Conservation (phyloP, 2,797 vertebrate species). For the Pitangus sulphuratus region DNA sequence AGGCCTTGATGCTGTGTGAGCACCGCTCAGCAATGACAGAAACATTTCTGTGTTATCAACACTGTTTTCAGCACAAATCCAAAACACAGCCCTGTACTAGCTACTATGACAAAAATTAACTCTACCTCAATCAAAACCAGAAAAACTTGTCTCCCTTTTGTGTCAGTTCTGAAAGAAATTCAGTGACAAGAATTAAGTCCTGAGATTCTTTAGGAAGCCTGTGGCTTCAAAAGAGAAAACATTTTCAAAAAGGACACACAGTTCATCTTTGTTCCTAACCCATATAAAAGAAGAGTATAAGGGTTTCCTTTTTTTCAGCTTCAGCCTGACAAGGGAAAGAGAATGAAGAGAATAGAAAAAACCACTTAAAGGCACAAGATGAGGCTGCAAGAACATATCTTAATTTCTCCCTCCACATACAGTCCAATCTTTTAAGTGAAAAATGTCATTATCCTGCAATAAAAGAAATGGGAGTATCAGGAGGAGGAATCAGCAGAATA, state of each 20-base stretch:
- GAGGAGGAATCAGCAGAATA: background rate
- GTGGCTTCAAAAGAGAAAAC: background rate
- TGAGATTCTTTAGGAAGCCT: background rate
- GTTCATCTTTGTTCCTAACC: background rate
- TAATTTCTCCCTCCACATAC: background rate
- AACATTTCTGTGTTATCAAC: background rate
- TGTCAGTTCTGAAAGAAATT: background rate
- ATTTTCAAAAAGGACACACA: background rate
- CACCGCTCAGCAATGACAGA: background rate
- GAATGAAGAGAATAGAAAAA: background rate
- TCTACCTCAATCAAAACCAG: accelerated
- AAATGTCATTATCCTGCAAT: background rate
- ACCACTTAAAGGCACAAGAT: background rate
- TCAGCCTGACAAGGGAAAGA: background rate
- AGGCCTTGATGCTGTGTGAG: accelerated
- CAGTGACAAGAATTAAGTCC: background rate
- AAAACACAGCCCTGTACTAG: background rate
- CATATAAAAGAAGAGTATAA: background rate
- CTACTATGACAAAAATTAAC: background rate
- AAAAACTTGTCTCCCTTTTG: background rate
- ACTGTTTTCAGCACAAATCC: background rate
- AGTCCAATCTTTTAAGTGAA: background rate
- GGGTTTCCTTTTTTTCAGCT: background rate
- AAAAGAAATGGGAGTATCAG: background rate
- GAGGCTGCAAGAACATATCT: background rate